These are phyloP conservation scores for Grus americana DNA, from an alignment of 2,113 vertebrate genomes.

Conservation along the genomic window DNA sequence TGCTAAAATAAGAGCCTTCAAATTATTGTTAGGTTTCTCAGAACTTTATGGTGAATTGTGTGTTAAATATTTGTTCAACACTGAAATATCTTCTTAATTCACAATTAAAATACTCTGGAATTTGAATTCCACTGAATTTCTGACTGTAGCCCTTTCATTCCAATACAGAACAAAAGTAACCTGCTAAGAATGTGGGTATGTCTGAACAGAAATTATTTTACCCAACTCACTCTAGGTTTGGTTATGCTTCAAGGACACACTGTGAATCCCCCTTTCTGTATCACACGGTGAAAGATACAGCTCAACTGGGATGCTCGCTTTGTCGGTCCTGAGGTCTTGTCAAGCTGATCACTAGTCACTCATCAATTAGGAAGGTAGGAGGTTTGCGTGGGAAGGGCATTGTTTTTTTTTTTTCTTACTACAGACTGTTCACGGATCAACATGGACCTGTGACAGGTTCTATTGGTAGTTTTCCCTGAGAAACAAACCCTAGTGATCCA, in stretches of 20 bases:
- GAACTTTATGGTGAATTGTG: not conserved
- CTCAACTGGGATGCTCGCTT: not conserved
- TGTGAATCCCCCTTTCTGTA: not conserved
- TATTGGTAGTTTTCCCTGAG: not conserved
- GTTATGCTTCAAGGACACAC: not conserved
- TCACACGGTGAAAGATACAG: not conserved
- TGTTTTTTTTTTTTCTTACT: not conserved
- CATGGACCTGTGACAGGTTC: not conserved
- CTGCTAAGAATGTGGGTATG: not conserved
- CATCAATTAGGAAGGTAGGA: not conserved
- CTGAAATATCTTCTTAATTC: not conserved
- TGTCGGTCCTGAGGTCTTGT: not conserved
- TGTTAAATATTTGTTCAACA: not conserved
- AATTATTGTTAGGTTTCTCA: not conserved
- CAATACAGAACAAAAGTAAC: not conserved
- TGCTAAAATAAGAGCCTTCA: not conserved
- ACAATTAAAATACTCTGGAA: not conserved
- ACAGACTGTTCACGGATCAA: not conserved
- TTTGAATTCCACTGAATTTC: not conserved
- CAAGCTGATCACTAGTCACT: not conserved
- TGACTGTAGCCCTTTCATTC: not conserved
- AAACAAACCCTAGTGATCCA: not conserved
- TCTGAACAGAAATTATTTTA: not conserved
- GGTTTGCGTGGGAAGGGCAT: not conserved
- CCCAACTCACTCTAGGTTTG: not conserved